Evolutionary conservation across 2,888 invertebrate genomes (phyloP), one percentile per base, ranked within the genome.

Genomic region (Orchesella flavescens): DNA sequence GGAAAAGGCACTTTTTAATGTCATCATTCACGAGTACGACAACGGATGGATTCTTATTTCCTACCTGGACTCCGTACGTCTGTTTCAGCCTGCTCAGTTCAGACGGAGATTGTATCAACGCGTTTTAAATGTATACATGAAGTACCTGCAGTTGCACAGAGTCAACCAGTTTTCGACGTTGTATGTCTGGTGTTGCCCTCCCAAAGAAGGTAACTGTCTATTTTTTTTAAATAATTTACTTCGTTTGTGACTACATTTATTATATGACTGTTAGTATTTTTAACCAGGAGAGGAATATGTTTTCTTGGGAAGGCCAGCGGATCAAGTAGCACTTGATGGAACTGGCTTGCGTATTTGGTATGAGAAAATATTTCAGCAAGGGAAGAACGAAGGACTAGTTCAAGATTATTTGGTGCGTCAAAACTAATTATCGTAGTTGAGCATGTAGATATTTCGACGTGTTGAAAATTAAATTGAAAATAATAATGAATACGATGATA

Each of bases 261-360:
- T n/a, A n/a, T n/a, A n/a, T n/a, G n/a, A n/a, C n/a, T n/a, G n/a
- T n/a, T n/a, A n/a, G n/a, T n/a, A n/a, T n/a, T n/a, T n/a, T n/a
- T n/a, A n/a, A 15, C 17, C 23, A 5, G 78, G 71, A n/a, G 78
- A 78, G n/a, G 78, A 78, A 34, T 78, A 78, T 19, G 78, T 78
- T 0, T 78, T 78, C 23, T 61, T 19, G 13, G 78, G 78, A 1
- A 59, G 78, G 15, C 75, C 75, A 0, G 46, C 19, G 7, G 44
- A 12, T 23, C 24, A 57, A 15, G 13, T 1, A 15, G 15, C 59
- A 44, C 46, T 46, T 1, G 24, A 17, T 13, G 44, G n/a, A 9
- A 9, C 12, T 17, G 7, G 23, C 2, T 34, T 61, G 21, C n/a
- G 12, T 1, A 24, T 21, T 17, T 78, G 78, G 78, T 78, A 78